Base-by-base conservation (phyloP, 2,113 vertebrate genomes). In the Tretioscincus oriximinensis region DNA sequence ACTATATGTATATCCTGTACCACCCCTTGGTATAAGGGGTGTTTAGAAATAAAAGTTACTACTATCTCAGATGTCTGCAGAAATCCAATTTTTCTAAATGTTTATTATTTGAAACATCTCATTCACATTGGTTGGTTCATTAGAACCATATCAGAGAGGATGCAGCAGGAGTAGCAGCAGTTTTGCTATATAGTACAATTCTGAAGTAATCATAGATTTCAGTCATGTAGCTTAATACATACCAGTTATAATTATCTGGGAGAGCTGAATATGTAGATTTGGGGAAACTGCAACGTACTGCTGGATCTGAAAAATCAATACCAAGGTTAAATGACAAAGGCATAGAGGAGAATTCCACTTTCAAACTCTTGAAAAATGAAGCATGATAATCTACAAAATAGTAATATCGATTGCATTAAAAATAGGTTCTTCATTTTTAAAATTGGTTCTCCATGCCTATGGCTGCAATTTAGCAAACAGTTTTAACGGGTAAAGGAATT, bases 201-300 rank as follows among this genome's bases (percentile, higher is more conserved):
- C 24, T 24, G 20, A 63, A 26, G 61, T 26, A 26, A 26, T 9
- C 61, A 63, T 63, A 10, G 22, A 26, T 7, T 26, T 6, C 61
- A 26, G 24, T 26, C 21, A 63, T 26, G 18, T 63, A 45, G 28
- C 35, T 69, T 79, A 69, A 73, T 91, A 91, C 91, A 31, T 90
- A 96, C 96, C 96, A 96, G 1, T 96, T 96, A 88, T 96, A 96
- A 86, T 96, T 94, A 85, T 96, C 92, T 83, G 96, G 93, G 84
- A 96, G 94, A 87, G 92, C n/a, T 0, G 95, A 91, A 76, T 93
- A 95, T 0, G 94, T 95, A 26, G 96, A 95, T 86, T 94, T 94
- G 74, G 1, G 71, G 79, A 88, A 86, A 88, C 79, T 64, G 77
- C 0, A 81, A 85, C 49, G 82, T 26, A 90, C 35, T 66, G 84